Base-by-base conservation (phyloP, 2,888 invertebrate genomes). In the Rhamnusium bicolor region DNA sequence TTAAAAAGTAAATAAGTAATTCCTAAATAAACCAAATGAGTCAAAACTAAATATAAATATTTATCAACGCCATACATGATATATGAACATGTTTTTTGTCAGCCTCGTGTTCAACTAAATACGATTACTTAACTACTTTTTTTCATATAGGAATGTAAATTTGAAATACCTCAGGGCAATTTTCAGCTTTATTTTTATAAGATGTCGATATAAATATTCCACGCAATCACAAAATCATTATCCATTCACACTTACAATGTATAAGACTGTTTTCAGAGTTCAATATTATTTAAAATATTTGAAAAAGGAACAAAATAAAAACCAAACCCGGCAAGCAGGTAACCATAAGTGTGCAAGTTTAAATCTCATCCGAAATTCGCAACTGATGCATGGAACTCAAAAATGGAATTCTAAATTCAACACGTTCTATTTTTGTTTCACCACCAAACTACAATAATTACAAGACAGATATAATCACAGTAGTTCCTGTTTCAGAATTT, bases 401-500 rank as follows among this genome's bases (percentile, higher is more conserved):
- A 53, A 65, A 29, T 27, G 65, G 21, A 62, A 24, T n/a, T 62
- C 18, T 62, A 47, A 24, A 51, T 29, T 19, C 29, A 7, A 47
- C 24, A 19, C 67, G 16, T 65, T 53, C 49, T 51, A 51, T 18
- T 51, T 29, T 27, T 27, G 27, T 14, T 12, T 53, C 49, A 53
- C 63, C 63, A 51, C 58, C 32, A 10, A 60, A 27, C 12, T 14
- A 24, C 47, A 63, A 53, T 53, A 67, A 67, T 67, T 24, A 67
- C 56, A 67, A 56, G 46, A 56, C 56, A 40, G 65, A 53, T 19
- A 65, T 29, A 47, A 40, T 49, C 49, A n/a, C 47, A 12, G 27
- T 54, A 65, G 70, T 71, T 66, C 71, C 71, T 66, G 71, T 66
- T 58, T 56, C 21, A 47, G 56, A 56, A 65, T 65, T 49, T 65